A percentile compares a stretch with the other conserved stretches of the same genome.
Conservation (phyloP, 2,888 invertebrate species). For the Isoperla grammatica region DNA sequence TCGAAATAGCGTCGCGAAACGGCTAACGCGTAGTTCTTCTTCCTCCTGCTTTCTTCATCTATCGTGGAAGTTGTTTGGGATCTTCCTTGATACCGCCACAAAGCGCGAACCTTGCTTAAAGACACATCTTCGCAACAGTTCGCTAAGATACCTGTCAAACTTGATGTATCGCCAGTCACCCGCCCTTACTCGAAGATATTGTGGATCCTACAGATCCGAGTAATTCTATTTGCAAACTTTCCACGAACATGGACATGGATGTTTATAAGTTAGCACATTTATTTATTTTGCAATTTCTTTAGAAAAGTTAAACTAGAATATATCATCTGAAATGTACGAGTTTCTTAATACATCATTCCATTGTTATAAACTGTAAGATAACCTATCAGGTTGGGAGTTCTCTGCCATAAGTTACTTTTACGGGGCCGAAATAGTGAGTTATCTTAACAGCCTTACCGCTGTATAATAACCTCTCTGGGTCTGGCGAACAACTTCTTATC, state of each 20-base stretch:
- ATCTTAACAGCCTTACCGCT: background rate
- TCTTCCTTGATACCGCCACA: no score
- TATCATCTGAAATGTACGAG: background rate
- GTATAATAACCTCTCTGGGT: background rate
- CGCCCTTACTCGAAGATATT: background rate
- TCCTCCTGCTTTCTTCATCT: no score
- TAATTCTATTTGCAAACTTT: background rate
- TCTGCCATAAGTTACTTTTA: background rate
- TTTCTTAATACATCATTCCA: conserved; percentile 3
- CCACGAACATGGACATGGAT: no score
- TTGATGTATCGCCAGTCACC: background rate
- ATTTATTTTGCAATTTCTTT: no score
- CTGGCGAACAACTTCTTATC: conserved; percentile 8
- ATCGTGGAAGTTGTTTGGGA: no score
- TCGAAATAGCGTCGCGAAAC: no score
- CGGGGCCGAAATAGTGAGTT: background rate
- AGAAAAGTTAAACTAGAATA: no score
- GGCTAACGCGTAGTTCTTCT: no score
- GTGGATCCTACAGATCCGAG: background rate
- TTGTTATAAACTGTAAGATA: background rate
- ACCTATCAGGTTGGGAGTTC: background rate
- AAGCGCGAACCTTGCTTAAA: no score
- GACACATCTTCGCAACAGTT: no score
- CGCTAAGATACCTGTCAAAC: conserved; percentile 13
- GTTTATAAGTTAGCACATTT: no score